Evolutionary conservation across 2,888 invertebrate species (phyloP).

Genomic region (Plebejus anna): DNA sequence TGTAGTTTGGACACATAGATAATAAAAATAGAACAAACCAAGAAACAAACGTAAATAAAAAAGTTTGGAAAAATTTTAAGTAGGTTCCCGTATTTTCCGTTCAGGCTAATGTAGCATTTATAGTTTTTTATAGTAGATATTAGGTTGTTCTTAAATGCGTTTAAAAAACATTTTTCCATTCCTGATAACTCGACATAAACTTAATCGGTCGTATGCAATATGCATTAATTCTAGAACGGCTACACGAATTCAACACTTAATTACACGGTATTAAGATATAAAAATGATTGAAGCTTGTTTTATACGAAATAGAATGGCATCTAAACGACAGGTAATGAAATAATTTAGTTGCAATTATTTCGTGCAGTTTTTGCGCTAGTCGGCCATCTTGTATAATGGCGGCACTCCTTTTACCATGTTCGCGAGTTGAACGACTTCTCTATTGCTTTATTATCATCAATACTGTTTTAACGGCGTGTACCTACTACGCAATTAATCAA

Average conservation of each 20-base stretch:
- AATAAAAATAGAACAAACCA: too few species aligned
- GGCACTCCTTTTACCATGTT: conserved; percentile 46
- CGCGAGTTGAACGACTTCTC: conserved; percentile 36
- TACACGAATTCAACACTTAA: conserved; percentile 29
- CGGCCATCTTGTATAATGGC: conserved; percentile 63
- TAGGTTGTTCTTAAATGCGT: not conserved
- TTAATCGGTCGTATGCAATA: conserved; percentile 13
- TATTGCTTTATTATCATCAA: conserved; percentile 24
- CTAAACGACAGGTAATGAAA: conserved; percentile 53
- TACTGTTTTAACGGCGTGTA: not conserved
- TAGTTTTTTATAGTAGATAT: too few species aligned
- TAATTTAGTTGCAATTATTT: conserved; percentile 63
- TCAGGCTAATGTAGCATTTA: too few species aligned
- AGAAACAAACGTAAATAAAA: too few species aligned
- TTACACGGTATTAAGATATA: conserved; percentile 24
- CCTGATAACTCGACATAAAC: not conserved
- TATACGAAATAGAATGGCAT: conserved; percentile 25
- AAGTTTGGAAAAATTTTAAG: too few species aligned
- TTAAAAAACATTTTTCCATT: not conserved
- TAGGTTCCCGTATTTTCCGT: too few species aligned
- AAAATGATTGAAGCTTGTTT: conserved; percentile 20
- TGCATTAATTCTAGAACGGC: conserved; percentile 11
- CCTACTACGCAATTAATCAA: not conserved
- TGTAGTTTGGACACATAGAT: not conserved
- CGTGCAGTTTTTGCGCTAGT: conserved; percentile 53